Evolutionary conservation across 2,113 vertebrate genomes (phyloP), one percentile per base, ranked within the genome.

Genomic region (Heterochromis multidens): DNA sequence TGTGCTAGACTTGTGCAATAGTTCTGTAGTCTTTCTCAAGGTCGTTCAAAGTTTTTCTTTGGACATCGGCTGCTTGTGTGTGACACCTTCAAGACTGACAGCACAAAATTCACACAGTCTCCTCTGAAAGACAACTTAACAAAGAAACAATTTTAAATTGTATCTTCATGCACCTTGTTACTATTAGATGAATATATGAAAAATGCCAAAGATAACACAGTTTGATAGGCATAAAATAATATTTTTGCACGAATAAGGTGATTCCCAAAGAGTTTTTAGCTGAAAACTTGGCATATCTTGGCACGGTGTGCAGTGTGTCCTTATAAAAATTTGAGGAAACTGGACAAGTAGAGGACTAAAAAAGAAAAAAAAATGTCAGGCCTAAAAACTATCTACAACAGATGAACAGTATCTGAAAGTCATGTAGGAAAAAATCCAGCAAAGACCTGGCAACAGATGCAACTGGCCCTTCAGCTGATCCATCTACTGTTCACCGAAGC

Each of bases 111-210:
- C n/a, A n/a, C n/a, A n/a, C n/a, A 16, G 6, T 10, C 4, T 0
- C 62, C 62, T 0, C 33, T 23, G 12, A 65, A 65, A 65, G 33
- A 40, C 33, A 23, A 33, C 12, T 40, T 40, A 40, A 5, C 63
- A 67, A 43, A 67, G 37, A 67, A 27, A 23, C 8, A 1, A 27
- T 0, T 70, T 0, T 70, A 2, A 46, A 27, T 19, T 70, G 4
- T 67, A 25, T 70, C 63, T 46, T 70, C 40, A 65, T 12, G 40
- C 62, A 65, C 62, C 23, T 70, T 70, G 14, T 16, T 46, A 46
- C 13, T 5, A 46, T 2, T 46, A 70, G 37, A 14, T 46, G 43
- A 46, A 46, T 5, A 13, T 46, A 46, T 46, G 43, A 46, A 46
- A 46, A 16, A 46, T 46, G 43, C 43, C 43, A 46, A 70, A 46